Evolutionary conservation across 2,113 vertebrate genomes (phyloP).

Genomic region (Calyptommatus sinebrachiatus): DNA sequence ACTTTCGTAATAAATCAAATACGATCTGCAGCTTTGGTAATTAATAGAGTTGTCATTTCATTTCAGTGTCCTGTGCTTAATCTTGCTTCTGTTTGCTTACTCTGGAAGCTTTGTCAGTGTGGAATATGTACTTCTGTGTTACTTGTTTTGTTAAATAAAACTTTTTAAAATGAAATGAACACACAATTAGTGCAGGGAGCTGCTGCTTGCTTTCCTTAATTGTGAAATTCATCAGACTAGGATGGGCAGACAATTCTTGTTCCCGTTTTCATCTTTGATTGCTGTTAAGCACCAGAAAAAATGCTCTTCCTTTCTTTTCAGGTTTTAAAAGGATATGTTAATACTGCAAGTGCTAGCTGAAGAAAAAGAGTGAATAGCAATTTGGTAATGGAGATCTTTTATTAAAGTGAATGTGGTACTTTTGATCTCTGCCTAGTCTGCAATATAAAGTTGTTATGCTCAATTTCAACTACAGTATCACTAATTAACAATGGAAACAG

Average conservation of each 20-base stretch:
- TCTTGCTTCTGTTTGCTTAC: background rate
- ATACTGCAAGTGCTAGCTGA: background rate
- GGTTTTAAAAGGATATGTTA: background rate
- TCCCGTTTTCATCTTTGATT: background rate
- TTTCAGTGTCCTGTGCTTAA: constrained; percentile 4
- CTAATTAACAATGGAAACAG: too few species aligned
- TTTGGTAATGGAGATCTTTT: background rate
- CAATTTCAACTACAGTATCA: too few species aligned
- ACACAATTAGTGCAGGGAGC: too few species aligned
- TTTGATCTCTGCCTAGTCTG: too few species aligned
- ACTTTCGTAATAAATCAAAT: constrained; percentile 20
- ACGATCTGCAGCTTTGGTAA: background rate
- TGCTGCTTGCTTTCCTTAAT: too few species aligned
- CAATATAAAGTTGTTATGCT: too few species aligned
- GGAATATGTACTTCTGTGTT: background rate
- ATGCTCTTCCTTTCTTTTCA: background rate
- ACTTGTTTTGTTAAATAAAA: background rate
- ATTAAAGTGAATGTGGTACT: too few species aligned
- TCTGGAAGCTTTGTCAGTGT: background rate
- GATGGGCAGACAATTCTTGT: background rate
- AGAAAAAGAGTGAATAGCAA: background rate
- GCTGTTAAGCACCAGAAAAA: background rate
- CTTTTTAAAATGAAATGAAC: background rate
- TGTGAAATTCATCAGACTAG: background rate
- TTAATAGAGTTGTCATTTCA: background rate